Evolutionary conservation across 2,888 invertebrate genomes (phyloP).

Genomic region (Hyposoter didymator): DNA sequence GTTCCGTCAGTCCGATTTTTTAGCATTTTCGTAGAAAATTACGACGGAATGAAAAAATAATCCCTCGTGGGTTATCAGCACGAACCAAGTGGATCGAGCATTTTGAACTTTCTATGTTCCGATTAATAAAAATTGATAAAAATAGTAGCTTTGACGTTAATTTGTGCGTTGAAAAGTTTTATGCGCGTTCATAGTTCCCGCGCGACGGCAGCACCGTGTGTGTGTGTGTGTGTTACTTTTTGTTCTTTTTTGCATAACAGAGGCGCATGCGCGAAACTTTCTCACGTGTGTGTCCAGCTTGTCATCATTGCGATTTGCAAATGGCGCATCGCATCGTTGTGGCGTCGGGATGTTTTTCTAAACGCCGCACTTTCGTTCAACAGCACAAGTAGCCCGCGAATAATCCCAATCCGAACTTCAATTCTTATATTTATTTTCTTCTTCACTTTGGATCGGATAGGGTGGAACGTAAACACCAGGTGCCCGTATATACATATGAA

Average conservation of each 20-base stretch:
- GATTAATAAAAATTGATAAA: neutral
- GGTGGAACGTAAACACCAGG: constrained; percentile 31
- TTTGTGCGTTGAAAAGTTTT: constrained; percentile 1
- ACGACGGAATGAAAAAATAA: neutral
- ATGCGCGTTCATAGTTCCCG: constrained; percentile 24
- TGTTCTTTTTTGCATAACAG: neutral
- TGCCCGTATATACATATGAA: constrained; percentile 31
- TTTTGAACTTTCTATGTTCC: neutral
- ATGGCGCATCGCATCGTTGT: constrained; percentile 55
- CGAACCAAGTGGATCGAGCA: neutral
- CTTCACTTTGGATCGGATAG: constrained; percentile 16
- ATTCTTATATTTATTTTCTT: constrained; percentile 7
- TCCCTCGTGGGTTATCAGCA: neutral
- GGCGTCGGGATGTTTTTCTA: constrained; percentile 53
- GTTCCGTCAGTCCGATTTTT: neutral
- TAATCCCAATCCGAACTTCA: constrained; percentile 24
- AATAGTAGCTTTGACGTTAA: neutral
- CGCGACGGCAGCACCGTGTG: constrained; percentile 37
- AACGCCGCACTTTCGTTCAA: constrained; percentile 37
- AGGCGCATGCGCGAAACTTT: constrained; percentile 36
- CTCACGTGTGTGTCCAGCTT: constrained; percentile 39
- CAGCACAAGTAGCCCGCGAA: constrained; percentile 52
- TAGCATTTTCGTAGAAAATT: neutral
- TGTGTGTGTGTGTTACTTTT: no score
- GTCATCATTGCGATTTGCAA: constrained; percentile 55